Base-by-base conservation (phyloP, 2,797 vertebrate genomes). In the Varecia variegata region DNA sequence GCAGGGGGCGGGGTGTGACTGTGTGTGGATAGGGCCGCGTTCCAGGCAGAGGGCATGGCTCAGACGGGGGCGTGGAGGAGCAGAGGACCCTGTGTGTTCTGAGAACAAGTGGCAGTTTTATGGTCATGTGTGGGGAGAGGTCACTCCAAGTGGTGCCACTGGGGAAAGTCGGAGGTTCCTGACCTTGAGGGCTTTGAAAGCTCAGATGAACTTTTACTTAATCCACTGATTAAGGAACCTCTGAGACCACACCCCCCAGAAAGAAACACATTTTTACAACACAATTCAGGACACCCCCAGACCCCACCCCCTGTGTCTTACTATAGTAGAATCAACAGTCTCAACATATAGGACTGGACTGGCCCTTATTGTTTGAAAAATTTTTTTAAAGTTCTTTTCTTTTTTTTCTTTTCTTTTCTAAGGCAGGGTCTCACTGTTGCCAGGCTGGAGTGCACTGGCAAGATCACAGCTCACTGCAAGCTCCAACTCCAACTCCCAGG, bases 1-100 rank as follows among this genome's bases (percentile, higher is more conserved):
- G 21, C n/a, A 32, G n/a, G 3, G 7, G 5, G 0, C 20, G 67
- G 68, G 38, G 67, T 67, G 38, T 62, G 32, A n/a, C 7, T 18
- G 10, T 0, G 13, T 20, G 2, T 11, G 43, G 17, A 0, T 20
- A 17, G 5, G 15, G 43, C 43, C 13, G 5, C 18, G 3, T 20
- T 18, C 15, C 5, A 25, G 52, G 56, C 10, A 38, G 35, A 60
- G 20, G 25, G 25, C 20, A 18, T 12, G 27, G 27, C 74, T 70
- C 67, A 38, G 45, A 52, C 7, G 1, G 17, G 32, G 32, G 25
- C 27, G 6, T 9, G n/a, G 38, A 38, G 20, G 4, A 62, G 12
- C 43, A 1, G 20, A 71, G n/a, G 40, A 11, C 17, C 32, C 47
- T 5, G 4, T 62, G 27, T 8, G 23, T 43, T 38, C 52, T 32